Evolutionary conservation across 2,888 invertebrate genomes (phyloP), one percentile per base, ranked within the genome.

Genomic region (Polydrusus cervinus): DNA sequence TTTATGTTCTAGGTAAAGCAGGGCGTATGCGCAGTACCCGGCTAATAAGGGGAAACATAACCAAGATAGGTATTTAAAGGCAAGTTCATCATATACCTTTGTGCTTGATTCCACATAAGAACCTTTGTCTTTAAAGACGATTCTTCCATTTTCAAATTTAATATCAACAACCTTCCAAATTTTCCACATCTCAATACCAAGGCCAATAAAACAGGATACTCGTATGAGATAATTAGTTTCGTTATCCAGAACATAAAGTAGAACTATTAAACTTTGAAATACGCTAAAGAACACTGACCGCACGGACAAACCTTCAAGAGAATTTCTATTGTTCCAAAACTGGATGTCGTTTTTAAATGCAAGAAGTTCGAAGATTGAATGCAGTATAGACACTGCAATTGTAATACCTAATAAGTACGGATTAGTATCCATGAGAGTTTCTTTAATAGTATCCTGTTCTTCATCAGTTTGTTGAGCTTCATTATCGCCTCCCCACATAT

Each of bases 331-430:
- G 83, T 97, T 97, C 99, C 99, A 99, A 87, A 99, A 99, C 87
- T 99, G 99, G 83, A 99, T 99, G 87, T 99, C 99, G 89, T 99
- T 99, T 89, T 99, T 99, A 87, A 99, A 99, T 53, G 99, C 99
- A 71, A 99, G 89, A 80, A 99, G 91, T 87, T 99, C 99, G 89
- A 99, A 99, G 78, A 99, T 92, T 73, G 97, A 98, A 88, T 99
- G 99, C 18, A 99, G 89, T 73, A 99, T 91, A 0, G 99, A 98
- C 0, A 99, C 94, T 67, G 93, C 90, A 76, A 98, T 92, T 1
- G 99, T 99, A 70, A 98, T 86, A 5, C 92, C 98, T 47, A 99
- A 89, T 43, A 99, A 90, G 85, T 98, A 97, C 0, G 98, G 97
- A 84, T 97, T 99, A 0, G 99, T 99, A 84, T 99, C 99, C 75